A percentile compares a stretch with the other conserved stretches of the same genome.
Conservation (phyloP, 2,888 invertebrate genomes). For the Pristionchus exspectatus region DNA sequence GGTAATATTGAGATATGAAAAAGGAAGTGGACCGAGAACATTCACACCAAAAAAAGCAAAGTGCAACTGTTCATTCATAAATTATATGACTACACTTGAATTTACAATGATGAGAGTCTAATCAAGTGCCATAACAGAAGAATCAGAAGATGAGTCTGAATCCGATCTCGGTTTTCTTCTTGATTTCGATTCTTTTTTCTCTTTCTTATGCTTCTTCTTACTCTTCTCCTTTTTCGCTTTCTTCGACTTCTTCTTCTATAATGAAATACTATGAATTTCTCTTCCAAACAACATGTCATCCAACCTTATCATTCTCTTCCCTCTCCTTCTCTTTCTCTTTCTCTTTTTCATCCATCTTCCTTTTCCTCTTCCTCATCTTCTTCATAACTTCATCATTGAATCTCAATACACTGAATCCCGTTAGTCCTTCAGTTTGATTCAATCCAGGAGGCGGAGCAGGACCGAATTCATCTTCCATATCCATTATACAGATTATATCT, state of each 20-base stretch:
- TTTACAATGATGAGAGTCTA: slow-evolving; percentile 17
- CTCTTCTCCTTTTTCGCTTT: slow-evolving; percentile 56
- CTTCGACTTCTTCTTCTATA: slow-evolving; percentile 55
- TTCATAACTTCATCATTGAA: slow-evolving; percentile 64
- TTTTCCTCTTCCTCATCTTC: slow-evolving; percentile 58
- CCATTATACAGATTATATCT: slow-evolving; percentile 63
- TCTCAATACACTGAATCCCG: slow-evolving; percentile 60
- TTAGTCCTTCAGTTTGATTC: slow-evolving; percentile 20
- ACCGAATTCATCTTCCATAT: slow-evolving; percentile 68
- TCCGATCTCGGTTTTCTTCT: neutral
- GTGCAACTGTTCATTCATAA: neutral
- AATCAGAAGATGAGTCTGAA: slow-evolving; percentile 23
- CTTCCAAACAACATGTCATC: neutral
- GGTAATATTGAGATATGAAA: neutral
- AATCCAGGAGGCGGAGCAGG: slow-evolving; percentile 58
- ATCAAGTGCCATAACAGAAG: slow-evolving; percentile 50
- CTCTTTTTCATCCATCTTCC: slow-evolving; percentile 56
- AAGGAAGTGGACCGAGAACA: neutral
- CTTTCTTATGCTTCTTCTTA: slow-evolving; percentile 41
- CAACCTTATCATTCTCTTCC: neutral
- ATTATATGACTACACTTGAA: neutral
- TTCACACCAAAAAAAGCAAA: neutral
- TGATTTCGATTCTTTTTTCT: slow-evolving; percentile 26
- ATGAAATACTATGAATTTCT: neutral
- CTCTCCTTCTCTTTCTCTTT: neutral